Percentiles rank a stretch among this genome's conserved stretches.
These are phyloP conservation scores for Chlorodrepanis virens DNA, from an alignment of 2,113 vertebrate species.

Conservation along the genomic window DNA sequence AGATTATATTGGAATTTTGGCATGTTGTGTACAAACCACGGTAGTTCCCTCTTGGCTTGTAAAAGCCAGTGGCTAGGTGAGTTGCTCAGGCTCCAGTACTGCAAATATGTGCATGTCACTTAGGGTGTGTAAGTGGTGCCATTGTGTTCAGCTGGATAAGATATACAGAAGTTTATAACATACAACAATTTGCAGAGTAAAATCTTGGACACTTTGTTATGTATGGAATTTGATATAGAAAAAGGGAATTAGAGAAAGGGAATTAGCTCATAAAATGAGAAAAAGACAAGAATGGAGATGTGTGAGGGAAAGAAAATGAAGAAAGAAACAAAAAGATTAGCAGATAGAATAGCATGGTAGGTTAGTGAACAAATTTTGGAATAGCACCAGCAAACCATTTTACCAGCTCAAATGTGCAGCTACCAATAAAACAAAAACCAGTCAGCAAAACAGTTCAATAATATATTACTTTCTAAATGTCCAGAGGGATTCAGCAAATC, in stretches of 20 bases:
- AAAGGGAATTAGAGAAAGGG: not conserved
- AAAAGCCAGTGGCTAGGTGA: not conserved
- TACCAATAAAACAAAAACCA: not conserved
- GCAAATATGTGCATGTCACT: not conserved
- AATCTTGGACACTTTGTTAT: not conserved
- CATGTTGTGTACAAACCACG: not conserved
- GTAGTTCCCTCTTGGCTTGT: not conserved
- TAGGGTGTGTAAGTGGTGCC: not conserved
- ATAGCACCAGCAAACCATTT: not conserved
- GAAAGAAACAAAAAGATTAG: not conserved
- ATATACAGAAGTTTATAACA: not conserved
- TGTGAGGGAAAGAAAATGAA: not conserved
- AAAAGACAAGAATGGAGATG: not conserved
- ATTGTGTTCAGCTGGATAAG: not conserved
- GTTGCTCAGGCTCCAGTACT: not conserved
- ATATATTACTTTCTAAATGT: not conserved
- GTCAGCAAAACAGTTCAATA: not conserved
- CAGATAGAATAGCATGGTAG: not conserved
- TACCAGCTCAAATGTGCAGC: not conserved
- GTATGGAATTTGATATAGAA: not conserved
- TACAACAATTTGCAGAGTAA: not conserved
- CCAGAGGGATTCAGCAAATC: not conserved
- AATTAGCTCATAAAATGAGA: not conserved
- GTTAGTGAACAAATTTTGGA: not conserved
- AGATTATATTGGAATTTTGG: conserved; percentile 16